These are phyloP conservation scores for Cydia pomonella DNA, from an alignment of 1,140 invertebrate genomes.

Conservation along the genomic window DNA sequence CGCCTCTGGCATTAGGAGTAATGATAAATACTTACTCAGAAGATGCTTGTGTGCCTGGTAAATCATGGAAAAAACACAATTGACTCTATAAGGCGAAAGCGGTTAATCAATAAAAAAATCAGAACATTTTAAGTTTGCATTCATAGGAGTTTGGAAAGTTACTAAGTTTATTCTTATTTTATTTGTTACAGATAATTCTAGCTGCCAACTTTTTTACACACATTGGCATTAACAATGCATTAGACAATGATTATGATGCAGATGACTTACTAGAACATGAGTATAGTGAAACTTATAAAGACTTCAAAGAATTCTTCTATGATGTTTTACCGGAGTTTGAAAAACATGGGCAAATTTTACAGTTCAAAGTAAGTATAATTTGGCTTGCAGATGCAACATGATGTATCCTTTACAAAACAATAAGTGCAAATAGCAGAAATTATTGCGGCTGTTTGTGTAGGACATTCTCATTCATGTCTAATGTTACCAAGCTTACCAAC, in stretches of 20 bases:
- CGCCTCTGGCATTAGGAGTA: too few relatives aligned
- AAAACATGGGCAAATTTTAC: conserved; percentile 88
- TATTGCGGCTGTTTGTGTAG: background rate
- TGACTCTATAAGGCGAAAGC: too few relatives aligned
- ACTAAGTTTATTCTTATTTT: conserved; percentile 31
- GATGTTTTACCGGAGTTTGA: conserved; percentile 93
- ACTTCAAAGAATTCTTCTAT: conserved; percentile 93
- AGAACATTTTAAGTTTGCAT: background rate
- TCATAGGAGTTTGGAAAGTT: background rate
- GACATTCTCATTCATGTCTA: too few relatives aligned
- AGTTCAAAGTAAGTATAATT: conserved; percentile 83
- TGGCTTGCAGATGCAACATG: conserved; percentile 14
- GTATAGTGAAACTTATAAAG: conserved; percentile 88
- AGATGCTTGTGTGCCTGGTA: too few relatives aligned
- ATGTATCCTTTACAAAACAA: conserved; percentile 57
- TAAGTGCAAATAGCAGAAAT: background rate
- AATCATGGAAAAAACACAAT: too few relatives aligned
- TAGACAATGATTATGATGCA: conserved; percentile 89
- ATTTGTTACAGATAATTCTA: conserved; percentile 82
- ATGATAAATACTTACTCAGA: too few relatives aligned
- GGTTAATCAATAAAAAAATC: too few relatives aligned
- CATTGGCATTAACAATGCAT: conserved; percentile 87
- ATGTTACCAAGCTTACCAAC: too few relatives aligned
- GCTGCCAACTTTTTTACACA: conserved; percentile 93
- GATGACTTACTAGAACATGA: conserved; percentile 93